Base-by-base conservation (phyloP, 92 coral and sea anemone species). In the Porites lobata region DNA sequence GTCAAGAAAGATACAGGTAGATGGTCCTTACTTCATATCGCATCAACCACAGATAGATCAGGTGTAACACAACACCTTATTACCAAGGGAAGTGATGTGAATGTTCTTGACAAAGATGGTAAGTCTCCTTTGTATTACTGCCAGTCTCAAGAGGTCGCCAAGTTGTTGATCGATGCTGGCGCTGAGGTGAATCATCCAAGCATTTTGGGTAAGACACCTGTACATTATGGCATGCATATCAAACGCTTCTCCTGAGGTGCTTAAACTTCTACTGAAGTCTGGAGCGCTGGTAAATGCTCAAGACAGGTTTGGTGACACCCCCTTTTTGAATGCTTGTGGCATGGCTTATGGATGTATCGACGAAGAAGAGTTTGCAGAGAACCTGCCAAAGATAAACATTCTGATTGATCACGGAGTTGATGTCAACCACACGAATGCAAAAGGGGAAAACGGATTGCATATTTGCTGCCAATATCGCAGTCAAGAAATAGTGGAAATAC, bases 51-150 rank as follows among this genome's bases (percentile, higher is more conserved):
- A n/a, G 65, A 75, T 15, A 87, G 73, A 81, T 53, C 76, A 73
- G 91, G 81, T 87, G 69, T 87, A 47, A 20, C 75, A 9, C 80
- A 81, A 65, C 65, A 62, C 68, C 91, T 87, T 75, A 87, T 81
- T 71, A 24, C 50, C 9, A 68, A 13, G 76, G 90, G 90, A 78
- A 69, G 78, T 43, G 59, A 86, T 69, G 85, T 77, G 14, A 86
- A 86, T 78, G 65, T 58, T 50, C 84, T 77, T 32, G 85, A 86
- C 78, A 86, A 86, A 69, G 85, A 86, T 11, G 79, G 84, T 24
- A 86, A 86, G 85, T 78, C 90, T 67, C 85, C 90, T n/a, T 71
- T 86, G n/a, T 86, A 86, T 70, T 86, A 86, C 58, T 78, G 90
- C 64, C 63, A 53, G 26, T 86, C 90, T 24, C 59, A 56, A n/a